Evolutionary conservation across 1,140 invertebrate species (phyloP), one percentile per base, ranked within the genome.

Genomic region (Panagrolaimus sp.): DNA sequence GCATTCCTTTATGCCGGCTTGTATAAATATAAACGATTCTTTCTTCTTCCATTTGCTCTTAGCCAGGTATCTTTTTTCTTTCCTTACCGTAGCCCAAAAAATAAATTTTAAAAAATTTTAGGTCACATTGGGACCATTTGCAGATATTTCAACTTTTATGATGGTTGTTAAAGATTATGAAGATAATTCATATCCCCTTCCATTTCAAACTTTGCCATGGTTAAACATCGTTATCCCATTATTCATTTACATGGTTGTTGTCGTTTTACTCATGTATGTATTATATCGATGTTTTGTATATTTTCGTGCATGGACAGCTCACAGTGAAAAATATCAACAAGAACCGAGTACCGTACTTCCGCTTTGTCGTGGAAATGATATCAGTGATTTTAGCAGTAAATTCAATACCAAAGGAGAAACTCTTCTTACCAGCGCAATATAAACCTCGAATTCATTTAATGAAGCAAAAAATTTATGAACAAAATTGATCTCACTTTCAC

Each of bases 251-350:
- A 58, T 58, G 52, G 52, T 58, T 21, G 8, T 58, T 12, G 10
- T 58, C 14, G 28, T 58, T 21, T 21, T 28, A 3, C 17, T 58
- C 21, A 58, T 58, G 52, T 58, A 26, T 24, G 52, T 58, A 26
- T 28, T 58, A 12, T 58, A 58, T 58, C 52, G 52, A 58, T 58
- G 52, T 21, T 58, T 58, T 58, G 52, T 58, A 21, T 58, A 58
- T 28, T 58, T 58, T 58, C 52, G 52, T 21, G 52, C 21, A 28
- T 58, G 28, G 21, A 58, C 52, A 28, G 52, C 17, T 28, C 52
- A 58, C 28, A 58, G 28, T 58, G 28, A 58, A 26, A 58, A 58
- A 28, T 58, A 58, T 21, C 28, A 28, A 21, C 21, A 58, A n/a
- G 52, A 58, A 21, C 52, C 21, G 10, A 17, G 14, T 21, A 58